Conservation (phyloP, 2,113 vertebrate genomes). For the Benthochromis sp. region DNA sequence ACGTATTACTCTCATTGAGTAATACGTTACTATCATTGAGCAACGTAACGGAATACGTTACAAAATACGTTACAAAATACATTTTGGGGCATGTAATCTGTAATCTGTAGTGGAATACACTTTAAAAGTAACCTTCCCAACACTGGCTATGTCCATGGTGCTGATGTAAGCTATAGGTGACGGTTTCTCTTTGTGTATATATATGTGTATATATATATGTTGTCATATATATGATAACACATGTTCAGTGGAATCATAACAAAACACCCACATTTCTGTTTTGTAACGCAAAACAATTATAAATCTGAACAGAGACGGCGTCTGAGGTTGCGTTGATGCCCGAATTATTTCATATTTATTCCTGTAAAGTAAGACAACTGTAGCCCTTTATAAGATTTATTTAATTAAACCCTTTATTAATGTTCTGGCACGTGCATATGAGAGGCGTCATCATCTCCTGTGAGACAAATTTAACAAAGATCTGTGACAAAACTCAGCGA, state of each 20-base stretch:
- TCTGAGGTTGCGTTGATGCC: neutral
- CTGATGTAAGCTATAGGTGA: no score
- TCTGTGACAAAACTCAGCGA: neutral
- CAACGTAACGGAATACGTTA: accelerated
- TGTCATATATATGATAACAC: neutral
- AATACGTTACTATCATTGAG: no score
- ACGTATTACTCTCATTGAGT: no score
- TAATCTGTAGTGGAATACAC: no score
- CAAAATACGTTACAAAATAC: no score
- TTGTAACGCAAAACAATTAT: neutral
- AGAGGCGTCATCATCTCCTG: neutral
- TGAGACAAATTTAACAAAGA: neutral
- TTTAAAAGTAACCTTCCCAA: no score
- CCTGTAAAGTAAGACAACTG: neutral
- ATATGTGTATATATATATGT: no score
- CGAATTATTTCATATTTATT: neutral
- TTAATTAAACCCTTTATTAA: neutral
- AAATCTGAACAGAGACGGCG: neutral
- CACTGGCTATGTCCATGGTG: no score
- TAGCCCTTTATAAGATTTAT: neutral
- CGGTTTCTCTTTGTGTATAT: no score
- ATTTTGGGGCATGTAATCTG: no score
- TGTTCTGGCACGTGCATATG: neutral
- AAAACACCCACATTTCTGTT: neutral
- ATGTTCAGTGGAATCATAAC: neutral